These are phyloP conservation scores for Solea senegalensis DNA, from an alignment of 2,113 vertebrate genomes.

Conservation along the genomic window DNA sequence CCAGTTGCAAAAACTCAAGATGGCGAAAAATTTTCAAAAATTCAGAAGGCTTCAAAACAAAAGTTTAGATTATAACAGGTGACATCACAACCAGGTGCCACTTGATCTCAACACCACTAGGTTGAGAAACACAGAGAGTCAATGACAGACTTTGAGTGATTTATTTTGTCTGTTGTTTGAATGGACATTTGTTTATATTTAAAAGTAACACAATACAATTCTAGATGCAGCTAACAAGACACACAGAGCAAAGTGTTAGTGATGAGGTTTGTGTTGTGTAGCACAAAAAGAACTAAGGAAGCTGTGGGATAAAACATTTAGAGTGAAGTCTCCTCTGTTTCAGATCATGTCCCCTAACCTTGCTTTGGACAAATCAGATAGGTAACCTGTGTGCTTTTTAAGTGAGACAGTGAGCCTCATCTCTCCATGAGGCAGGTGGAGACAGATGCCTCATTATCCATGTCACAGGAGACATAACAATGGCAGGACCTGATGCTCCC, in stretches of 20 bases:
- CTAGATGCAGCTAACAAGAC: conserved; percentile 29
- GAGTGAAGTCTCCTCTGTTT: conserved; percentile 49
- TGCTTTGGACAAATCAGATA: conserved; percentile 72
- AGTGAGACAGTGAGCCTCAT: conserved; percentile 66
- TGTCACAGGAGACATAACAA: conserved; percentile 72
- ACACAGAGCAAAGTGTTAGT: conserved; percentile 4
- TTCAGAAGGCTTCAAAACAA: too few relatives aligned
- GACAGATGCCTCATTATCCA: conserved; percentile 80
- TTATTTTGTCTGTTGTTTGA: too few relatives aligned
- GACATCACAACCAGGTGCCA: too few relatives aligned
- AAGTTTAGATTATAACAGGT: too few relatives aligned
- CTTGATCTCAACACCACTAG: too few relatives aligned
- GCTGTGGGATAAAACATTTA: conserved; percentile 72
- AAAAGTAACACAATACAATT: neutral
- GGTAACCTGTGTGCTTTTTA: conserved; percentile 74
- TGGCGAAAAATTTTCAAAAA: too few relatives aligned
- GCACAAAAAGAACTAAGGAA: conserved; percentile 39
- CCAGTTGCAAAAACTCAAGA: too few relatives aligned
- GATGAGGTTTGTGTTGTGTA: conserved; percentile 11
- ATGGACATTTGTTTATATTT: too few relatives aligned
- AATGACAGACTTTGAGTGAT: too few relatives aligned
- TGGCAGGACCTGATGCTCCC: conserved; percentile 44
- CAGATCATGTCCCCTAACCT: conserved; percentile 69
- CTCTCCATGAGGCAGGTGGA: conserved; percentile 63
- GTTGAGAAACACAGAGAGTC: too few relatives aligned